These are phyloP conservation scores for Lepas anatifera DNA, from an alignment of 2,888 invertebrate species.

Conservation along the genomic window DNA sequence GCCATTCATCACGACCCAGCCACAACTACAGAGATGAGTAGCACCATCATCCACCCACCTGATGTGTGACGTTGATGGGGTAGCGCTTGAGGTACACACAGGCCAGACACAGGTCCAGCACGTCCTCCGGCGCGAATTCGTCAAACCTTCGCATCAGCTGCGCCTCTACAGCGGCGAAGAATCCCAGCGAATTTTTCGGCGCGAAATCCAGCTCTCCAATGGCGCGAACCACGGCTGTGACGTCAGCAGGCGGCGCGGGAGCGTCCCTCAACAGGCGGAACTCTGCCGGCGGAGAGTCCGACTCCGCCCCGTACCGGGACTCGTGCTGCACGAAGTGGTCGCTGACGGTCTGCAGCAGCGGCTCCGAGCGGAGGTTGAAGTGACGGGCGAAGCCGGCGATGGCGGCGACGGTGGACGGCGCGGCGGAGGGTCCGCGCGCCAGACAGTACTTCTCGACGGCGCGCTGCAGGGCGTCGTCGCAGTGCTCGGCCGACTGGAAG, in stretches of 20 bases:
- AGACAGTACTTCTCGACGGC: background rate
- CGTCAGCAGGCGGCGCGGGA: constrained; percentile 40
- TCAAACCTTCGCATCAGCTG: constrained; percentile 42
- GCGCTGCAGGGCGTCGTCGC: background rate
- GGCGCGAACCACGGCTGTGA: constrained; percentile 45
- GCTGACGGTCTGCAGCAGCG: constrained; percentile 45
- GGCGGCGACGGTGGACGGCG: constrained; percentile 43
- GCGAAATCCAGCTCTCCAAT: constrained; percentile 49
- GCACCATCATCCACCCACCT: too few species aligned
- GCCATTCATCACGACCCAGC: too few species aligned
- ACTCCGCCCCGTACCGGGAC: constrained; percentile 27
- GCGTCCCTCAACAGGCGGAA: background rate
- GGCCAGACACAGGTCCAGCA: constrained; percentile 48
- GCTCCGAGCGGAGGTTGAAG: constrained; percentile 44
- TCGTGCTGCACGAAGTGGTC: constrained; percentile 43
- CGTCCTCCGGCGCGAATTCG: constrained; percentile 44
- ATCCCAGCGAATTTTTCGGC: constrained; percentile 39
- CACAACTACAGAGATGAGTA: too few species aligned
- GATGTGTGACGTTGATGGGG: constrained; percentile 45
- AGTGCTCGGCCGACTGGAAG: constrained; percentile 42
- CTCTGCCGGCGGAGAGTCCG: background rate
- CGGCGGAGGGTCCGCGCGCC: constrained; percentile 11
- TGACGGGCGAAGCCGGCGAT: constrained; percentile 49
- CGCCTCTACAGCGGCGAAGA: constrained; percentile 46
- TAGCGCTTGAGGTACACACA: constrained; percentile 48